phyloP scores from a whole-genome alignment of 2,888 invertebrate species.

The Drosophila cyrtoloma region DNA sequence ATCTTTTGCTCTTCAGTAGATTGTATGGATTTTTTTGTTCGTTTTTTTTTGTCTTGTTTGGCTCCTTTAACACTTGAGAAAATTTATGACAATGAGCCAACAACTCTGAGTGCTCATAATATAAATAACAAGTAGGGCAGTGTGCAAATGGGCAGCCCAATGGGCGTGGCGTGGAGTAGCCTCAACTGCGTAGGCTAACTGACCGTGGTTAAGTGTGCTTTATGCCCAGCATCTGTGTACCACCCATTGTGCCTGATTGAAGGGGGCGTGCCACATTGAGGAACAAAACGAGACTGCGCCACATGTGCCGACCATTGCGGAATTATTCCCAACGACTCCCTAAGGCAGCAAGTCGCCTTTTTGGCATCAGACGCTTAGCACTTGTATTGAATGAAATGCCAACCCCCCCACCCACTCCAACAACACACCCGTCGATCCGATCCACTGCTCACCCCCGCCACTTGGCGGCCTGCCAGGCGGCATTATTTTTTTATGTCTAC shows the following conservation, averaged over 20 bases:
- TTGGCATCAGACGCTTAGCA: conserved; percentile 50
- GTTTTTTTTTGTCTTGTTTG: conserved; percentile 19
- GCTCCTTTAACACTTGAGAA: conserved; percentile 68
- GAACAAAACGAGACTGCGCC: conserved; percentile 31
- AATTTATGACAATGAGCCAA: conserved; percentile 80
- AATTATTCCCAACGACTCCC: conserved; percentile 81
- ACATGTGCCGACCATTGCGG: conserved; percentile 81
- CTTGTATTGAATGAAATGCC: conserved; percentile 27
- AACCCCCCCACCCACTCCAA: background rate
- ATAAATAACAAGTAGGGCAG: conserved; percentile 76
- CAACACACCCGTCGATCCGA: background rate
- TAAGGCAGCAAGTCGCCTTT: conserved; percentile 60
- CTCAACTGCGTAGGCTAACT: conserved; percentile 57
- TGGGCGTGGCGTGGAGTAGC: conserved; percentile 52
- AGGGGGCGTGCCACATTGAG: conserved; percentile 42
- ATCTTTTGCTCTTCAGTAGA: conserved; percentile 45
- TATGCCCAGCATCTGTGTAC: conserved; percentile 55
- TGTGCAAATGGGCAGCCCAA: conserved; percentile 47
- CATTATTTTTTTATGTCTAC: conserved; percentile 64
- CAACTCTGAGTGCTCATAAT: conserved; percentile 79
- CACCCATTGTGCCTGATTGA: conserved; percentile 63
- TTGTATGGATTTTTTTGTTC: conserved; percentile 15
- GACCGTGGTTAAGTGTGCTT: conserved; percentile 73
- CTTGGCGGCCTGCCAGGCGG: conserved; percentile 9
- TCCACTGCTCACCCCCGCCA: background rate